phyloP scores from a whole-genome alignment of 2,888 invertebrate genomes.

The Acronicta aceris region DNA sequence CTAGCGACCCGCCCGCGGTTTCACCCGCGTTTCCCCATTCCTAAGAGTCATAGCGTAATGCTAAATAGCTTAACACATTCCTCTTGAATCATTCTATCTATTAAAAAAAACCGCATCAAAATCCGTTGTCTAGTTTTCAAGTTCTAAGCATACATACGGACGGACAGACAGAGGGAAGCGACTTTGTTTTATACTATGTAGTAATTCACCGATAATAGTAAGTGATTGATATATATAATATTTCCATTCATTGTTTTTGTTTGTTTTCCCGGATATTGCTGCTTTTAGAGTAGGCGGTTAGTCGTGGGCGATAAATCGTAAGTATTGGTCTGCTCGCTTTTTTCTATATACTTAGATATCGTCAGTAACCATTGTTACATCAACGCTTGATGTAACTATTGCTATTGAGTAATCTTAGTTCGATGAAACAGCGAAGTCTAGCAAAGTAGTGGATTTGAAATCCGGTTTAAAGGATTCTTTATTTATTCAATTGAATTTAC shows the following conservation, averaged over 20 bases:
- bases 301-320: constrained; percentile 4
- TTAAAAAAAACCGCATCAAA: too few species aligned
- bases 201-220: constrained; percentile 40
- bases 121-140: too few species aligned
- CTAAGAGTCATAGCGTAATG: too few species aligned
- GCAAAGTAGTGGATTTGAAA: background rate
- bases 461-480: background rate
- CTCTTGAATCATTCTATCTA: too few species aligned
- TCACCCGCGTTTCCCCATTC: too few species aligned
- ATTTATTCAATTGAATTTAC: too few species aligned
- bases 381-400: constrained; percentile 1
- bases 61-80: too few species aligned
- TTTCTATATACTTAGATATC: constrained; percentile 8
- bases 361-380: background rate
- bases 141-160: too few species aligned
- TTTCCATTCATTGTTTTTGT: constrained; percentile 31
- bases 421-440: background rate
- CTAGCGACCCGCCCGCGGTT: too few species aligned
- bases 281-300: constrained; percentile 1
- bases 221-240: constrained; percentile 20
- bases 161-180: too few species aligned
- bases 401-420: constrained; percentile 1
- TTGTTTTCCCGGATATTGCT: constrained; percentile 38
- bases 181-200: too few species aligned
- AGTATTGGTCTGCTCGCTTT: background rate